These are phyloP conservation scores for Smittia aterrima DNA, from an alignment of 2,888 invertebrate genomes.

Conservation along the genomic window DNA sequence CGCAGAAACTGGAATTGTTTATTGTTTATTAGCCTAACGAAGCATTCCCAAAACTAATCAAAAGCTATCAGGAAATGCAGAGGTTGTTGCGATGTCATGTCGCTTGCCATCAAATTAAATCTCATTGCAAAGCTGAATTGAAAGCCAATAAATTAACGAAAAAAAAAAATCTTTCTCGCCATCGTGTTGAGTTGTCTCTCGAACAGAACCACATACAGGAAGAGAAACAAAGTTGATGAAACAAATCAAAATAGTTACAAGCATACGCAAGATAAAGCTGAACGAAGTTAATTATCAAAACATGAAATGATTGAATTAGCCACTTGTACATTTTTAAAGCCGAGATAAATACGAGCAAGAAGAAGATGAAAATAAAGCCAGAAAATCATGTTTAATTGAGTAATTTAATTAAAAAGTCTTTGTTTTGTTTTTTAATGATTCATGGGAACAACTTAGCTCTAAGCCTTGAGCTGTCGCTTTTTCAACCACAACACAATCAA, in stretches of 20 bases:
- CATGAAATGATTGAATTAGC: neutral
- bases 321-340: conserved; percentile 1
- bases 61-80: neutral
- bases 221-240: neutral
- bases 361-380: conserved; percentile 18
- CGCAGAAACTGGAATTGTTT: neutral
- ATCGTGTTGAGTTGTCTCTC: neutral
- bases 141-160: conserved; percentile 5
- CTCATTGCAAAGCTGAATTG: neutral
- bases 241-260: neutral
- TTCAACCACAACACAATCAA: neutral
- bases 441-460: neutral
- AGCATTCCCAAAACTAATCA: neutral
- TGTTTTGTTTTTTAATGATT: neutral
- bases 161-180: neutral
- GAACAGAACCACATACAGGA: neutral
- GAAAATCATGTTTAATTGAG: conserved; percentile 19
- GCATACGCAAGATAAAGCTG: neutral
- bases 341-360: neutral
- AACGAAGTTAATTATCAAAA: conserved; percentile 2
- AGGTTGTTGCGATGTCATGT: neutral
- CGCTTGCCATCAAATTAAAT: neutral
- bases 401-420: neutral
- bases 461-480: neutral
- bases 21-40: neutral